Base-by-base conservation (phyloP, 1,140 invertebrate genomes). In the Penaeus japonicus region DNA sequence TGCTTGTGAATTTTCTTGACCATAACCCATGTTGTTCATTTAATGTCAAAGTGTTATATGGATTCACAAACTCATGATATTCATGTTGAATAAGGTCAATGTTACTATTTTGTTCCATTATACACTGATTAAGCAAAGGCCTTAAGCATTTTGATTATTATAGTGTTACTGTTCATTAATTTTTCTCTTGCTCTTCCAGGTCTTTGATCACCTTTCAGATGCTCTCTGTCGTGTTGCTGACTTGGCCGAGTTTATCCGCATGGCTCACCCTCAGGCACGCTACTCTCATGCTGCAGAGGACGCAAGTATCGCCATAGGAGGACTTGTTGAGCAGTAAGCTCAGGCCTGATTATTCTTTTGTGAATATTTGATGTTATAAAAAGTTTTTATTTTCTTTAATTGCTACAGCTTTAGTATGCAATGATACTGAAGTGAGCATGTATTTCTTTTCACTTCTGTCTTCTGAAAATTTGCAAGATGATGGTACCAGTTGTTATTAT, bases 201-300 rank as follows among this genome's bases (percentile, higher is more conserved):
- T 99, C 62, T 99, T 99, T 93, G 98, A 99, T 93, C 96, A 99
- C 85, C 93, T 99, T 0, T 99, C 98, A 1, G 96, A 99, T 92
- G 95, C 95, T 10, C 92, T 99, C 15, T 99, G 98, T 92, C 95
- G 96, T 93, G 97, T 99, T 2, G 98, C 98, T 35, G 98, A 99
- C 93, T 93, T 99, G 91, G 96, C 98, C 12, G 98, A 99, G 93
- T 99, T 99, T 94, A 94, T 99, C 20, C 94, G 98, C 89, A 94
- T 98, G 57, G 96, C 97, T 12, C 98, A 99, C 94, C 97, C 98
- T 1, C 93, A 96, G 83, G 92, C 92, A 65, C 92, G 94, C 59
- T 99, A 95, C 93, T 93, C 94, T 2, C 92, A 94, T 91, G 96
- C 97, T 65, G 98, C 98, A 17, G 96, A 97, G 93, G 94, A 96